phyloP scores from a whole-genome alignment of 1,140 invertebrate genomes.

The Aphelinus certus region DNA sequence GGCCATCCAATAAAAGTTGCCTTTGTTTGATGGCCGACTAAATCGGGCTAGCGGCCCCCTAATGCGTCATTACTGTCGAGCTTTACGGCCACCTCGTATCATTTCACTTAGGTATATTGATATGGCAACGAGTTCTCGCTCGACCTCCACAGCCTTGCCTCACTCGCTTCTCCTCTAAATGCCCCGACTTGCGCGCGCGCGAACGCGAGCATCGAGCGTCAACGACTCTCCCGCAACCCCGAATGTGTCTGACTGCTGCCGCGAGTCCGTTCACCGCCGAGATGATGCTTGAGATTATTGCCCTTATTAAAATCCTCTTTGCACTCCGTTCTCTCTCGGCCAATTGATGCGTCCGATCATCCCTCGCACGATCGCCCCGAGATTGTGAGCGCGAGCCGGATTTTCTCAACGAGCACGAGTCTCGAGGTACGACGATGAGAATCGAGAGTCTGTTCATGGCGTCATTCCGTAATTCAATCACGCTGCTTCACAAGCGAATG shows the following conservation, averaged over 20 bases:
- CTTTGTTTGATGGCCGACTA: slow-evolving; percentile 67
- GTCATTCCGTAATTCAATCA: too few relatives aligned
- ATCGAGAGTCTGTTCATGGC: too few relatives aligned
- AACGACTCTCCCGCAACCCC: slow-evolving; percentile 11
- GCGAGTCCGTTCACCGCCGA: background rate
- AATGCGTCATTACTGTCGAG: slow-evolving; percentile 68
- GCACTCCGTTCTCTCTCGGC: slow-evolving; percentile 23
- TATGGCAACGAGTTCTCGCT: slow-evolving; percentile 65
- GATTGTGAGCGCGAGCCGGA: background rate
- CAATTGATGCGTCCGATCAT: background rate
- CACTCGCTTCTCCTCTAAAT: slow-evolving; percentile 30
- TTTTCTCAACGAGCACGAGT: background rate
- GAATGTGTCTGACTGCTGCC: background rate
- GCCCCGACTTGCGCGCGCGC: background rate
- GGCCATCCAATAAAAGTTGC: slow-evolving; percentile 65
- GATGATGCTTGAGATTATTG: slow-evolving; percentile 30
- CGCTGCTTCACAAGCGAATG: too few relatives aligned
- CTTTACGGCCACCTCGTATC: slow-evolving; percentile 66
- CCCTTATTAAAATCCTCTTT: slow-evolving; percentile 40
- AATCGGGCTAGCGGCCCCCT: slow-evolving; percentile 66
- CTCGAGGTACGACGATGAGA: background rate
- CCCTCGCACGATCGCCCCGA: background rate
- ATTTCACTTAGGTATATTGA: slow-evolving; percentile 69
- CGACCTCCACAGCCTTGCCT: background rate
- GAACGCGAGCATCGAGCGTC: slow-evolving; percentile 11